phyloP scores from a whole-genome alignment of 2,888 invertebrate genomes.

The Drosophila subsilvestris region DNA sequence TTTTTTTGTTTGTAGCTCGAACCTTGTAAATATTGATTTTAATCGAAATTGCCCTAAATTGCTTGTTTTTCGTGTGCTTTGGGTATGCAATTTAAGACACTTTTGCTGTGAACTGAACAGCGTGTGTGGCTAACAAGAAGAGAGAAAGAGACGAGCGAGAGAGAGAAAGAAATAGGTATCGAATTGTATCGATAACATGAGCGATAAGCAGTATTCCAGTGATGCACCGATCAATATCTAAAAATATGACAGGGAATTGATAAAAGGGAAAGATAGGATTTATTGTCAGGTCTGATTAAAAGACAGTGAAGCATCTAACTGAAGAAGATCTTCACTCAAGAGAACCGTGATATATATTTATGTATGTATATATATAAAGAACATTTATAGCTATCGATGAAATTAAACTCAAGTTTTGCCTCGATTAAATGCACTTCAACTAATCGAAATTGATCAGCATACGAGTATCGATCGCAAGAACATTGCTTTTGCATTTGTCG shows the following conservation, averaged over 20 bases:
- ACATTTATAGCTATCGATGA: no score
- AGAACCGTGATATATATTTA: no score
- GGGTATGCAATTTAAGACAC: slow-evolving; percentile 73
- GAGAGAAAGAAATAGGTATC: not conserved
- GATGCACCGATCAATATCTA: not conserved
- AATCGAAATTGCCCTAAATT: slow-evolving; percentile 82
- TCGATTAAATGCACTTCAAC: not conserved
- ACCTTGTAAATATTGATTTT: slow-evolving; percentile 81
- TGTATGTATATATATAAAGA: no score
- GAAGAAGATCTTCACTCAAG: not conserved
- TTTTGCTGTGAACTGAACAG: slow-evolving; percentile 66
- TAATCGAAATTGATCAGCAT: not conserved
- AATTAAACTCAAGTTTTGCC: no score
- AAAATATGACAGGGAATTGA: not conserved
- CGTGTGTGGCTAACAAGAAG: slow-evolving; percentile 14
- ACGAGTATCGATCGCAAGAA: not conserved
- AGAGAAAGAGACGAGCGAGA: not conserved
- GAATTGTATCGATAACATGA: not conserved
- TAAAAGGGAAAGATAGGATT: not conserved
- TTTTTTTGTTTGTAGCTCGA: slow-evolving; percentile 15
- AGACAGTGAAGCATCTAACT: no score
- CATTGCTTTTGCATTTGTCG: slow-evolving; percentile 15
- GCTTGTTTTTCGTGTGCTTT: slow-evolving; percentile 56
- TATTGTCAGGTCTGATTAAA: no score
- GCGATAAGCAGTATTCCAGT: not conserved